Percentiles rank a stretch among this genome's conserved stretches.
Conservation (phyloP, 2,888 invertebrate species). For the Chymomyza fuscimana region DNA sequence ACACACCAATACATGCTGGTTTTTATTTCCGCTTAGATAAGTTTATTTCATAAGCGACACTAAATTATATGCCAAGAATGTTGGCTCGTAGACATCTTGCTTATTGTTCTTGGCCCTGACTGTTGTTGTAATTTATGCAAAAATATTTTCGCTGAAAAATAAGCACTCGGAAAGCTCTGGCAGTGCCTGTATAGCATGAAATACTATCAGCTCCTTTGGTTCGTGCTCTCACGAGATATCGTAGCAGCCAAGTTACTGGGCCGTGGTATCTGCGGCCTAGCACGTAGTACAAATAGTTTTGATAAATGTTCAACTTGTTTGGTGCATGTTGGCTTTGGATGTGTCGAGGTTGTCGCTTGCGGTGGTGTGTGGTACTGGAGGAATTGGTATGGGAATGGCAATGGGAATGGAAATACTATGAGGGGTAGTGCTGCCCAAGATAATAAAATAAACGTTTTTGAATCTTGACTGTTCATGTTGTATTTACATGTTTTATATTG, state of each 20-base stretch:
- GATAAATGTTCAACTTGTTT: slow-evolving; percentile 61
- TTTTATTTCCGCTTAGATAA: slow-evolving; percentile 75
- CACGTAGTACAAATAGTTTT: slow-evolving; percentile 67
- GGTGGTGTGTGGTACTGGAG: background rate
- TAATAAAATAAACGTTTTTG: slow-evolving; percentile 65
- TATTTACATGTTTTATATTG: background rate
- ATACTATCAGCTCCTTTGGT: slow-evolving; percentile 35
- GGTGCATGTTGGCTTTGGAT: slow-evolving; percentile 39
- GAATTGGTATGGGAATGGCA: background rate
- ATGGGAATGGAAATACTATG: background rate
- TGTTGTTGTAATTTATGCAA: slow-evolving; percentile 72
- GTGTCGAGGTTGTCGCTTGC: background rate
- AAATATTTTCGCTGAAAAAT: slow-evolving; percentile 70
- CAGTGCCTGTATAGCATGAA: background rate
- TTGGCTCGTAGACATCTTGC: slow-evolving; percentile 28
- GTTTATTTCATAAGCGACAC: slow-evolving; percentile 75
- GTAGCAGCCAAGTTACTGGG: slow-evolving; percentile 17
- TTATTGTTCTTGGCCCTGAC: slow-evolving; percentile 22
- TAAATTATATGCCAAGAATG: slow-evolving; percentile 73
- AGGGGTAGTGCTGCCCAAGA: slow-evolving; percentile 32
- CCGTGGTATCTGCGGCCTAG: slow-evolving; percentile 41
- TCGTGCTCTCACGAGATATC: slow-evolving; percentile 5
- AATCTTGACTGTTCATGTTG: slow-evolving; percentile 23
- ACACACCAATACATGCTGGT: slow-evolving; percentile 19
- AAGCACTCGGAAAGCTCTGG: slow-evolving; percentile 14